Percentiles rank a stretch among this genome's conserved stretches.
Conservation (phyloP, 2,797 vertebrate genomes). For the Gambelia wislizenii region DNA sequence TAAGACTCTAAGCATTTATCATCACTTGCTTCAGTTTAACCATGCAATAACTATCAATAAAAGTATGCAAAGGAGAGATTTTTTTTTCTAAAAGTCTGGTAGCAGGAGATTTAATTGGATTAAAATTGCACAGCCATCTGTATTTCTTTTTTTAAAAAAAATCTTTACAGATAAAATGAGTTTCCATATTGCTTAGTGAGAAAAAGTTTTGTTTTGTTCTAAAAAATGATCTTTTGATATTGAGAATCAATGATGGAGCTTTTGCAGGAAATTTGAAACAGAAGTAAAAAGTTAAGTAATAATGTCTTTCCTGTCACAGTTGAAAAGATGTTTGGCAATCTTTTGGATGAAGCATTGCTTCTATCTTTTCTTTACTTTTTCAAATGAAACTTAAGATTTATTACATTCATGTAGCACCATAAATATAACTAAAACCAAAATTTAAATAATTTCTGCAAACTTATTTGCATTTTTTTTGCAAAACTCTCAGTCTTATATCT, state of each 20-base stretch:
- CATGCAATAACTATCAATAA: conserved; percentile 19
- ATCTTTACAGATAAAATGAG: conserved; percentile 6
- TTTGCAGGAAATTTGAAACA: neutral
- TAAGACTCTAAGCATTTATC: conserved; percentile 14
- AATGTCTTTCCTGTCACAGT: neutral
- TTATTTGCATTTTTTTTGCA: neutral
- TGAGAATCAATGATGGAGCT: conserved; percentile 1
- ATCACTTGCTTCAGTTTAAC: conserved; percentile 37
- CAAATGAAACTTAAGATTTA: neutral
- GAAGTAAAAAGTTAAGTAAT: neutral
- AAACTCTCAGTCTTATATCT: no score
- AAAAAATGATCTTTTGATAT: conserved; percentile 1
- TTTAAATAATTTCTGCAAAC: neutral
- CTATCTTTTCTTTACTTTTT: neutral
- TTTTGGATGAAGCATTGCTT: neutral
- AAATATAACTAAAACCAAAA: neutral
- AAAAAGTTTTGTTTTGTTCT: conserved; percentile 14
- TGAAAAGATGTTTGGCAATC: neutral
- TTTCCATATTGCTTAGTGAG: conserved; percentile 38
- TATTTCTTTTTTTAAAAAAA: conserved; percentile 30
- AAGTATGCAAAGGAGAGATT: conserved; percentile 17
- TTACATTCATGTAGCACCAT: no score
- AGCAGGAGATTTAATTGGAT: conserved; percentile 26
- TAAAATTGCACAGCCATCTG: neutral
- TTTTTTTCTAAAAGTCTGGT: conserved; percentile 36